These are phyloP conservation scores for Mellivora capensis DNA, from an alignment of 2,113 vertebrate genomes.

Conservation along the genomic window DNA sequence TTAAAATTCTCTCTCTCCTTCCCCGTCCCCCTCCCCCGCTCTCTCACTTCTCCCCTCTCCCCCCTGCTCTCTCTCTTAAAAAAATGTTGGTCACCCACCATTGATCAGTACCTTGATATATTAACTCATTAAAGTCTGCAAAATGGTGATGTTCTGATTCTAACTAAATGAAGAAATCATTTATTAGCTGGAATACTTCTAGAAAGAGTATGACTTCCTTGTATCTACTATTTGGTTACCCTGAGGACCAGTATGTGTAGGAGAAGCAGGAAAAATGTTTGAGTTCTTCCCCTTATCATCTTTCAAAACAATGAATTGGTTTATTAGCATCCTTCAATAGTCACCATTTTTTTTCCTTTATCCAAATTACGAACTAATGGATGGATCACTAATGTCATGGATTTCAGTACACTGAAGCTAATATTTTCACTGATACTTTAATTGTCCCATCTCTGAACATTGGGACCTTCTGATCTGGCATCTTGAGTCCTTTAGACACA, in stretches of 20 bases:
- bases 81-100: neutral
- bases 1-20: neutral
- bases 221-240: neutral
- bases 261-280: neutral
- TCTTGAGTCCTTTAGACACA: neutral
- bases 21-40: fast-evolving
- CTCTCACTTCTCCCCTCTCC: fast-evolving
- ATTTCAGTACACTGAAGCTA: neutral
- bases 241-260: neutral
- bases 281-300: neutral
- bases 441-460: neutral
- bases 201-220: neutral
- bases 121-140: neutral
- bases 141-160: neutral
- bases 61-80: no score
- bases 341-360: neutral
- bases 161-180: neutral
- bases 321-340: neutral
- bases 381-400: neutral
- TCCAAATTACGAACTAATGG: neutral
- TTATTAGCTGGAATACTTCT: neutral
- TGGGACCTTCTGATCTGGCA: neutral
- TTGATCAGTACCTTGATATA: neutral
- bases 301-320: neutral
- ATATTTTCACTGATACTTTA: conserved; percentile 9